Evolutionary conservation across 2,113 vertebrate genomes (phyloP), one percentile per base, ranked within the genome.

Genomic region (Sclerurus mexicanus): DNA sequence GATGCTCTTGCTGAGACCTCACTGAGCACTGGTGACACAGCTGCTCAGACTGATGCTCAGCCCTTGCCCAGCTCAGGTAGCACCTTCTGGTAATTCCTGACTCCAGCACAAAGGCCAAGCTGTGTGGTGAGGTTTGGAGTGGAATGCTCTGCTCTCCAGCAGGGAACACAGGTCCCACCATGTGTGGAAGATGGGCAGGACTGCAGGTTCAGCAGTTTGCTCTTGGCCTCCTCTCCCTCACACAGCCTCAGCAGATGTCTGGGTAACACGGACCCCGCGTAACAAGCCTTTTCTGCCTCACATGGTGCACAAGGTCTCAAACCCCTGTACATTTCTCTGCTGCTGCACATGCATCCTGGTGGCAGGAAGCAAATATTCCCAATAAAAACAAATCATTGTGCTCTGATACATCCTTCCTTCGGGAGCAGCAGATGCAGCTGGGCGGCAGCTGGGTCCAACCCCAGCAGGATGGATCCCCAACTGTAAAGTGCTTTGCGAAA

Each of bases 351-450:
- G 82, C 90, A 94, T 92, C 93, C 85, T 78, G 76, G 75, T 81
- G 85, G 83, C 96, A 94, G 88, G 96, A 96, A 97, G 88, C 86
- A 92, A 95, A 93, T 90, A 95, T 85, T 94, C 96, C 90, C 88
- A 96, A 95, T 96, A 96, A 97, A 97, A 96, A 95, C 76, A 93
- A 97, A 90, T 89, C 53, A 31, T 75, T 94, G 92, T 92, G n/a
- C 88, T 90, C 73, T 86, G 93, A 84, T 93, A 75, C 62, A 93
- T 95, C 73, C 88, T 92, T 94, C 85, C 94, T 95, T 95, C 0
- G 6, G 94, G 95, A 96, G 86, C 80, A 86, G 90, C 79, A 89
- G 67, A 69, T 78, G 76, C 95, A 96, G 95, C 95, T 95, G 96
- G 92, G 90, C 14, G 95, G 76, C 96, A 97, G 96, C 95, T 96